Percentiles rank a stretch among this genome's conserved stretches.
phyloP scores from a whole-genome alignment of 2,797 vertebrate genomes.

The Macropus fuliginosus region DNA sequence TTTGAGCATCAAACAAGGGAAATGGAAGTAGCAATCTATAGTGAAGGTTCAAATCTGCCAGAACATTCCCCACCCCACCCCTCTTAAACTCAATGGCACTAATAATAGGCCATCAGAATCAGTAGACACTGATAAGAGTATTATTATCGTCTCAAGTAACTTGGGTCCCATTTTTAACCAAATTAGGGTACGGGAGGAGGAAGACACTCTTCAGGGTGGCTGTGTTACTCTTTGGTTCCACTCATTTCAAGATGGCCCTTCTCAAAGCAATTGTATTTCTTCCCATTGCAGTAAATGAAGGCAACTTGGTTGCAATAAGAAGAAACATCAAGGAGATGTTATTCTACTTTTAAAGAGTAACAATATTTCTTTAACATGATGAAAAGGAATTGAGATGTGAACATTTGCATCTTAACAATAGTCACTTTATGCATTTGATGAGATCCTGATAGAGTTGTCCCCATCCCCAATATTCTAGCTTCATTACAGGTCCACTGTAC shows the following conservation, averaged over 20 bases:
- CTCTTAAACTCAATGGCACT: background rate
- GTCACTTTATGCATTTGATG: conserved; percentile 83
- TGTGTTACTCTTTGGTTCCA: background rate
- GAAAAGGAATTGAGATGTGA: conserved; percentile 94
- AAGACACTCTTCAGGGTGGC: background rate
- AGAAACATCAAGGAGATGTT: background rate
- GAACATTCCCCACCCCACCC: background rate
- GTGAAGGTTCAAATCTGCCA: background rate
- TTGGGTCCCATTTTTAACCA: background rate
- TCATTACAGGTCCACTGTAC: no score
- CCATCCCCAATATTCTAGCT: no score
- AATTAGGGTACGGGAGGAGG: background rate
- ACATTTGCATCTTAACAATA: conserved; percentile 91
- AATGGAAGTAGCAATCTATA: background rate
- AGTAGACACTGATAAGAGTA: background rate
- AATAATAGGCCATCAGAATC: background rate
- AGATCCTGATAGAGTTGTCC: no score
- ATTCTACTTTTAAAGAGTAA: conserved; percentile 87
- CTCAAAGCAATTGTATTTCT: background rate
- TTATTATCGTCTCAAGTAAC: background rate
- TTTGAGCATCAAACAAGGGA: background rate
- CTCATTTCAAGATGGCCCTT: background rate
- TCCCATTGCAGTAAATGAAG: background rate
- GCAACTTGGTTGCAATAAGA: background rate
- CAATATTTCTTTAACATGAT: conserved; percentile 97